phyloP scores from a whole-genome alignment of 1,140 invertebrate genomes.

The Thrips palmi region DNA sequence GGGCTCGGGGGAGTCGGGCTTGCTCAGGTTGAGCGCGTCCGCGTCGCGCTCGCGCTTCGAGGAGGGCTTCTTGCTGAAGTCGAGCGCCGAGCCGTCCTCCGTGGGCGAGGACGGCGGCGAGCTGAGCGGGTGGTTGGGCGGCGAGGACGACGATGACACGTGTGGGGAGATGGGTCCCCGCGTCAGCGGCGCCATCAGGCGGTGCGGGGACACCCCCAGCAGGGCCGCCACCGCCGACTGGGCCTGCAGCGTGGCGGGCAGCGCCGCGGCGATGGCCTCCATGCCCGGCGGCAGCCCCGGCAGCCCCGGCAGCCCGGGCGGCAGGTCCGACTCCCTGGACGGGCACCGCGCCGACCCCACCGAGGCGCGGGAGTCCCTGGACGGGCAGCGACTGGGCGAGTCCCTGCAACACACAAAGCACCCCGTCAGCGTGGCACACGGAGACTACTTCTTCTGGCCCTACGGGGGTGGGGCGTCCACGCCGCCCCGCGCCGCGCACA shows the following conservation, averaged over 20 bases:
- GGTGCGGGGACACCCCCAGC: constrained; percentile 34
- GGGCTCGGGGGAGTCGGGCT: constrained; percentile 24
- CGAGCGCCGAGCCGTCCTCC: constrained; percentile 39
- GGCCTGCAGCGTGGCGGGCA: constrained; percentile 23
- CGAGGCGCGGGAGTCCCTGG: constrained; percentile 49
- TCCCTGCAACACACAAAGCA: constrained; percentile 47
- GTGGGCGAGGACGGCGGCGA: constrained; percentile 22
- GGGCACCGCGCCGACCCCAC: constrained; percentile 41
- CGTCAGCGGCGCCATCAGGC: constrained; percentile 44
- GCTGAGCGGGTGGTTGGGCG: constrained; percentile 26
- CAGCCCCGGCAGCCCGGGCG: too few relatives aligned
- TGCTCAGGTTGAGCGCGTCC: constrained; percentile 45
- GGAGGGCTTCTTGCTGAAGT: constrained; percentile 51
- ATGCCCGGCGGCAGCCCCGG: constrained; percentile 44
- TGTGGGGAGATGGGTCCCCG: constrained; percentile 35
- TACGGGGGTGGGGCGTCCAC: too few relatives aligned
- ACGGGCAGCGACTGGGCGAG: constrained; percentile 52
- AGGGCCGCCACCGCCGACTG: constrained; percentile 30
- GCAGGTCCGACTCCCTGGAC: constrained; percentile 44
- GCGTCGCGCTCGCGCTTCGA: constrained; percentile 23
- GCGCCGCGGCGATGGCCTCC: constrained; percentile 31
- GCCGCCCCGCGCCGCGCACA: too few relatives aligned
- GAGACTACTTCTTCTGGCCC: too few relatives aligned
- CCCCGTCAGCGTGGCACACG: too few relatives aligned
- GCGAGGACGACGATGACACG: constrained; percentile 36